Base-by-base conservation (phyloP, 2,113 vertebrate species). In the Girardinichthys multiradiatus region DNA sequence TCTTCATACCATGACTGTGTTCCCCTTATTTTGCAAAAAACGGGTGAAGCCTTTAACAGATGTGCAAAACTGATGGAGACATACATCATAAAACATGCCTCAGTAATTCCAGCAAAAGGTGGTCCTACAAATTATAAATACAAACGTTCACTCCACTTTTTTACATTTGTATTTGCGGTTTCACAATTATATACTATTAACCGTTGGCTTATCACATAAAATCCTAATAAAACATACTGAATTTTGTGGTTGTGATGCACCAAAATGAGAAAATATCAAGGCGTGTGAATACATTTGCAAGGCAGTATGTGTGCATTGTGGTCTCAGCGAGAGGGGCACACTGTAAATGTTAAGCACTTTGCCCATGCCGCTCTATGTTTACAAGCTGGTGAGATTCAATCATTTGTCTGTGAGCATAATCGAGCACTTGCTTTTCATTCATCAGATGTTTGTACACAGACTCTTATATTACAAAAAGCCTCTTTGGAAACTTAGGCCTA, bases 361-460 rank as follows among this genome's bases (percentile, higher is more conserved):
- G 82, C 81, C 64, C 70, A 68, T 64, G 69, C 71, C 37, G 74
- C 83, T 81, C 70, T 84, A 72, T 90, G 90, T 89, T 92, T 91
- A 92, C 86, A 89, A 87, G 86, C 80, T 70, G 71, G 87, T 89
- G 84, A 90, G 89, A 90, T 91, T 85, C 85, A 85, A 89, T 89
- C 89, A 88, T 84, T 58, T 87, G 85, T 88, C 81, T 79, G 83
- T 72, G 76, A 91, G 85, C 63, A 83, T 85, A 88, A 92, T 91
- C 45, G 82, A 81, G 81, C 77, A 80, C 83, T 89, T 86, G 86
- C 83, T 91, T 86, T 90, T 89, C 91, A 89, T 87, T 91, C 91
- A 91, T 90, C 88, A 86, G 76, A 87, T 91, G 89, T 92, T 92
- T 93, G 90, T 93, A 90, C 89, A 92, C 91, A 91, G 84, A 84